Conservation (phyloP, 1,140 invertebrate species). For the Temnothorax longispinosus region DNA sequence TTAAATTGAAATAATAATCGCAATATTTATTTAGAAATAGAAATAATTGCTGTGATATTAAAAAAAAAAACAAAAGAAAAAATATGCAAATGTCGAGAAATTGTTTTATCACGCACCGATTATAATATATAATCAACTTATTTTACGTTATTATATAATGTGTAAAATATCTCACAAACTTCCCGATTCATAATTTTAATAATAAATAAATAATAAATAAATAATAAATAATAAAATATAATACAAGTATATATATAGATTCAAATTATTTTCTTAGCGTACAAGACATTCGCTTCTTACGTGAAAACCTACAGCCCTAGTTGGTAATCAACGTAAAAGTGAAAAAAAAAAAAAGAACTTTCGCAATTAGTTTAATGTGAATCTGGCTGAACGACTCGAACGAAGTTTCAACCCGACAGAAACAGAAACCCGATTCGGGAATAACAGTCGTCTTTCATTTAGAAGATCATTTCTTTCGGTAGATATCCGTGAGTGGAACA, state of each 20-base stretch:
- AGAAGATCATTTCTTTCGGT: constrained; percentile 62
- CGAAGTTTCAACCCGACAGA: constrained; percentile 53
- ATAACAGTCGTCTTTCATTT: constrained; percentile 66
- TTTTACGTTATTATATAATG: neutral
- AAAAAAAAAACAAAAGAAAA: neutral
- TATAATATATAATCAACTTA: too few relatives aligned
- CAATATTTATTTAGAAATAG: neutral
- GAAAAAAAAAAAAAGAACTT: constrained; percentile 51
- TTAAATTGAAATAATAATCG: constrained; percentile 52
- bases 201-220: too few relatives aligned
- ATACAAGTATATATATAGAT: neutral
- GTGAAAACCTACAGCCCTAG: neutral
- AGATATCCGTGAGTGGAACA: constrained; percentile 32
- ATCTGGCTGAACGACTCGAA: constrained; percentile 24
- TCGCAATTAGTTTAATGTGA: constrained; percentile 59
- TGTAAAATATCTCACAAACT: neutral
- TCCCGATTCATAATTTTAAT: too few relatives aligned
- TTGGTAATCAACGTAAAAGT: constrained; percentile 23
- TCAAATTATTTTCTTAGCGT: neutral
- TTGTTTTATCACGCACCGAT: neutral
- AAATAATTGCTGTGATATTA: neutral
- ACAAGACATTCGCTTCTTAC: neutral
- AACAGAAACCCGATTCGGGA: constrained; percentile 36
- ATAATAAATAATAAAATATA: too few relatives aligned
- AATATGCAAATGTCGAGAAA: neutral